Conservation (phyloP, 2,113 vertebrate genomes). For the Microcebus griseorufus region DNA sequence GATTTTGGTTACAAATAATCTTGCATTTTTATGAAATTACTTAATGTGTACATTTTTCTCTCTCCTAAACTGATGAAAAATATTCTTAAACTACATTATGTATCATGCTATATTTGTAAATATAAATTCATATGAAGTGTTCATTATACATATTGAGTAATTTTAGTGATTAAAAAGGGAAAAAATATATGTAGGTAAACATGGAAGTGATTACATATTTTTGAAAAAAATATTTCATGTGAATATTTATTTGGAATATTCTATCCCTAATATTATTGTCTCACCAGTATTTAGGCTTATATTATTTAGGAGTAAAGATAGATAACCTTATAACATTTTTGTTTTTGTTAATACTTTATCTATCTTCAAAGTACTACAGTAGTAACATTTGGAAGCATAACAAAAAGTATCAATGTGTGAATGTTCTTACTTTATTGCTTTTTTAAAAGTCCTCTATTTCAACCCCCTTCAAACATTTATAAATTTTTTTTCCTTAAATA, state of each 20-base stretch:
- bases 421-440: neutral
- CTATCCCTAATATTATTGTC: neutral
- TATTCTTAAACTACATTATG: neutral
- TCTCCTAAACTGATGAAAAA: neutral
- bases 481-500: neutral
- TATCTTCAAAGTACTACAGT: neutral
- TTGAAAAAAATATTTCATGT: neutral
- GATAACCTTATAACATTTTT: neutral
- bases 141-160: neutral
- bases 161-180: neutral
- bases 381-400: neutral
- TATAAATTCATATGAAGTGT: neutral
- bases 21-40: neutral
- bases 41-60: neutral
- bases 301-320: neutral
- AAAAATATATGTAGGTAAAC: neutral
- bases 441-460: neutral
- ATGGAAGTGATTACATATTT: neutral
- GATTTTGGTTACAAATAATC: neutral
- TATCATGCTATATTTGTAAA: neutral
- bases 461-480: neutral
- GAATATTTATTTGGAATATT: neutral
- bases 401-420: neutral
- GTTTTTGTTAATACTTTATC: neutral
- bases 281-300: neutral